Conservation (phyloP, 2,888 invertebrate genomes). For the Malacosoma neustria region DNA sequence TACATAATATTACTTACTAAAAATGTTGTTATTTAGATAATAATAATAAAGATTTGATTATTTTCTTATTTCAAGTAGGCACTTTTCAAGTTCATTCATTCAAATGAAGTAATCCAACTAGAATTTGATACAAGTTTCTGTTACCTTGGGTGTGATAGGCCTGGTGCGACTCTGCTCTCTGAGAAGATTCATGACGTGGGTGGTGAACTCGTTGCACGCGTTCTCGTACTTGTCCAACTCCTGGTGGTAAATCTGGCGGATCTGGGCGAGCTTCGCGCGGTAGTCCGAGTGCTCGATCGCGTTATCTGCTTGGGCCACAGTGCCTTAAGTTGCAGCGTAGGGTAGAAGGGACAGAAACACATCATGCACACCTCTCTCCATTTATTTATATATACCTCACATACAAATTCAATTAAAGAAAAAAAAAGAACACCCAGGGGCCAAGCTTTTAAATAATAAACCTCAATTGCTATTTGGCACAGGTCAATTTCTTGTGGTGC, state of each 20-base stretch:
- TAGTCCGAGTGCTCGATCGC: constrained; percentile 99
- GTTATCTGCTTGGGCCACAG: constrained; percentile 89
- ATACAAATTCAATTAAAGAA: too few species aligned
- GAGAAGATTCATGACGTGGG: constrained; percentile 99
- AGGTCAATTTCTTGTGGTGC: too few species aligned
- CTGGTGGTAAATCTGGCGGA: constrained; percentile 98
- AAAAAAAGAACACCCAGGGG: too few species aligned
- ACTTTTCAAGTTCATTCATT: too few species aligned
- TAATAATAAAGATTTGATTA: background rate
- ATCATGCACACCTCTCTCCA: constrained; percentile 41
- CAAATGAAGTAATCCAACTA: too few species aligned
- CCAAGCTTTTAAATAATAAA: too few species aligned
- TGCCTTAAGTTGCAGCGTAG: constrained; percentile 60
- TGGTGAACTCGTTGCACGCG: constrained; percentile 99
- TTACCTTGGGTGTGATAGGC: constrained; percentile 95
- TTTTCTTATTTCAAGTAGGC: too few species aligned
- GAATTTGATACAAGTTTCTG: too few species aligned
- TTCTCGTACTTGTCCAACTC: constrained; percentile 99
- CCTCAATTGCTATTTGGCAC: too few species aligned
- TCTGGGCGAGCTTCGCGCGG: constrained; percentile 98
- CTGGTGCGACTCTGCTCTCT: constrained; percentile 97
- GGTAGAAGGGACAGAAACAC: constrained; percentile 15
- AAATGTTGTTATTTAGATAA: background rate
- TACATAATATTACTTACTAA: background rate
- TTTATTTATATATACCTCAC: too few species aligned